A percentile compares a stretch with the other conserved stretches of the same genome.
phyloP scores from a whole-genome alignment of 2,797 vertebrate genomes.

The Poecilia gillii region DNA sequence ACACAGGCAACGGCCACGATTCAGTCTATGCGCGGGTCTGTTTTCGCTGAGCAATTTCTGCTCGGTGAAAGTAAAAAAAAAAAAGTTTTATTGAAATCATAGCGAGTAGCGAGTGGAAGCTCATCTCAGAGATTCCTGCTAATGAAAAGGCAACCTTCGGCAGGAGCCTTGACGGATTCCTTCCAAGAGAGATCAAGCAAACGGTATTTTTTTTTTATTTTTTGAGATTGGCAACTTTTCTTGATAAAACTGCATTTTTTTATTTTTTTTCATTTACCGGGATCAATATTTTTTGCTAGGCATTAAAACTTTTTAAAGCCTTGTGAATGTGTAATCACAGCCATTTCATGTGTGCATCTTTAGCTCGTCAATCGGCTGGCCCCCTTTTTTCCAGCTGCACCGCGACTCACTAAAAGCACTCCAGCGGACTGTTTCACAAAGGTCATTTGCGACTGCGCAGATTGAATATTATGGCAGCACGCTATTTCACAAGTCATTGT shows the following conservation, averaged over 20 bases:
- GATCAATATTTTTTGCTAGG: conserved; percentile 7
- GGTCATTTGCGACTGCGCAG: conserved; percentile 1
- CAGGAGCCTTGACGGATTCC: conserved; percentile 22
- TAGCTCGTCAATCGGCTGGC: not conserved
- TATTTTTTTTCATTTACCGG: not conserved
- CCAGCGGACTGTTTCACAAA: conserved; percentile 17
- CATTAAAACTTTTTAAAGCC: conserved; percentile 13
- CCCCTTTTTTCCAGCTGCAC: conserved; percentile 7
- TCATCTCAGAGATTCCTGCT: conserved; percentile 26
- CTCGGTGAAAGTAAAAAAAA: conserved; percentile 30
- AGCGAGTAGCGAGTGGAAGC: conserved; percentile 34
- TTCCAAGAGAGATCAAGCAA: not conserved
- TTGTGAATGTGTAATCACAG: not conserved
- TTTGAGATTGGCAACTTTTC: conserved; percentile 7
- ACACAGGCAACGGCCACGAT: conserved; percentile 21
- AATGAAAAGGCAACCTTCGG: conserved; percentile 29
- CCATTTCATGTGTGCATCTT: not conserved
- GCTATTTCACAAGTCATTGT: conserved; percentile 11
- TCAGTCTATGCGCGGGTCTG: conserved; percentile 29
- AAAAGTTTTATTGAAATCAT: conserved; percentile 31
- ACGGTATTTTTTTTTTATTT: not conserved
- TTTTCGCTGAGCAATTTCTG: conserved; percentile 19
- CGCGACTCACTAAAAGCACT: conserved; percentile 4
- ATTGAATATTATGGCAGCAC: not conserved
- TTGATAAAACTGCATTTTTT: not conserved